A percentile compares a stretch with the other conserved stretches of the same genome.
Conservation (phyloP, 2,113 vertebrate species). For the Erpornis zantholeuca region DNA sequence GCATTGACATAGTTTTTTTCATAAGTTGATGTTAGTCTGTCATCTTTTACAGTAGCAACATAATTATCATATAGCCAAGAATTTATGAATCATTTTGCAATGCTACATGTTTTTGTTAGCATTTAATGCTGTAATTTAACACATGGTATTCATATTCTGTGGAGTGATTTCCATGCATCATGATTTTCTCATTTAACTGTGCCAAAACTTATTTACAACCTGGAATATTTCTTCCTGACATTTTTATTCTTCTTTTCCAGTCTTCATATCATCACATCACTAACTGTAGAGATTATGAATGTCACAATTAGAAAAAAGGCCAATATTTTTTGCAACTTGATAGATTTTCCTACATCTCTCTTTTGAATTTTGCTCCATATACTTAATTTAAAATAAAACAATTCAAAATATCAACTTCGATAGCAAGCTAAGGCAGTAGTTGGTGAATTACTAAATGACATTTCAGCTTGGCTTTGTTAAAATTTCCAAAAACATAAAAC, state of each 20-base stretch:
- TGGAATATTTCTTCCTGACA: constrained; percentile 11
- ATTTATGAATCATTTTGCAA: constrained; percentile 6
- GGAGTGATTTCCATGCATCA: not conserved
- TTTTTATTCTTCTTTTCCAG: constrained; percentile 1
- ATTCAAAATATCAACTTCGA: not conserved
- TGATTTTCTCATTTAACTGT: constrained; percentile 2
- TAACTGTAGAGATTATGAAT: not conserved
- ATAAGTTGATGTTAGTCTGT: not conserved
- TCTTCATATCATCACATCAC: not conserved
- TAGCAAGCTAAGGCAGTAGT: not conserved
- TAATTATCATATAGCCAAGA: not conserved
- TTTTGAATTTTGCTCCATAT: not conserved
- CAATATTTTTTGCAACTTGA: not conserved
- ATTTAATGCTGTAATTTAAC: not conserved
- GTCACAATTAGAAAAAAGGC: not conserved
- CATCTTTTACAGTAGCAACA: not conserved
- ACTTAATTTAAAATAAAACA: not conserved
- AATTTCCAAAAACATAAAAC: not conserved
- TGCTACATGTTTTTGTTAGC: not conserved
- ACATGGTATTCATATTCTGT: not conserved
- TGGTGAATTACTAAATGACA: not conserved
- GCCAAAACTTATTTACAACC: constrained; percentile 37
- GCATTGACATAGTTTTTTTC: not conserved
- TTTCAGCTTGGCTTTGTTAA: not conserved
- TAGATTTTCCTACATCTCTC: not conserved